Evolutionary conservation across 2,888 invertebrate genomes (phyloP).

Genomic region (Zelleria hepariella): DNA sequence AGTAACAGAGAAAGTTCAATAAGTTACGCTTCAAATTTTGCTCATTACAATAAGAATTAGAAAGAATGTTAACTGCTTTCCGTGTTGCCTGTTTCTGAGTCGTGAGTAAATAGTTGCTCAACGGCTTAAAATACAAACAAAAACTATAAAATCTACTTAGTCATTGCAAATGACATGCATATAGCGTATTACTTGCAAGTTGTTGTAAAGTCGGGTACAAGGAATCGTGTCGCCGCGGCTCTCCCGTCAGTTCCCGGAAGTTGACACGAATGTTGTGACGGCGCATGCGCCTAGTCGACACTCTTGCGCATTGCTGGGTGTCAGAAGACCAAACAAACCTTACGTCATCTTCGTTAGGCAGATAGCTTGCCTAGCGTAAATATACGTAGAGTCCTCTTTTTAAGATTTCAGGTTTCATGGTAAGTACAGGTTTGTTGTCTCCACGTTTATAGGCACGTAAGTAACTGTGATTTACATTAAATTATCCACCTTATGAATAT

Average conservation of each 20-base stretch:
- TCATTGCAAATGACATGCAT: not conserved
- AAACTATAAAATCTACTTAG: not conserved
- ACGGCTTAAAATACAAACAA: not conserved
- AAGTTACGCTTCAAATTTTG: not conserved
- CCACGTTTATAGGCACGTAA: no score
- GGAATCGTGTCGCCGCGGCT: not conserved
- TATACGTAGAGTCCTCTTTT: no score
- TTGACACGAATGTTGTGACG: not conserved
- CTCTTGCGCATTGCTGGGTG: no score
- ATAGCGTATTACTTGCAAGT: not conserved
- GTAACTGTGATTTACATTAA: no score
- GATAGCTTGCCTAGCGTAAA: no score
- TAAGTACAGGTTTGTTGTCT: no score
- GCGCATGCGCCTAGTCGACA: not conserved
- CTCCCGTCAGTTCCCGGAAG: not conserved
- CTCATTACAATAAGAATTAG: not conserved
- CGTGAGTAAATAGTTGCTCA: not conserved
- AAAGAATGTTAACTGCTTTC: not conserved
- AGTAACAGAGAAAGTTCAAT: not conserved
- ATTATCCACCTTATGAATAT: no score
- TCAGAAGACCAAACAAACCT: no score
- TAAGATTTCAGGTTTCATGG: no score
- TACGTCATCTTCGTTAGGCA: no score
- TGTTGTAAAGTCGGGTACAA: not conserved
- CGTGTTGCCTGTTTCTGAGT: not conserved